Base-by-base conservation (phyloP, 2,888 invertebrate genomes). In the Drosophila tripunctata region DNA sequence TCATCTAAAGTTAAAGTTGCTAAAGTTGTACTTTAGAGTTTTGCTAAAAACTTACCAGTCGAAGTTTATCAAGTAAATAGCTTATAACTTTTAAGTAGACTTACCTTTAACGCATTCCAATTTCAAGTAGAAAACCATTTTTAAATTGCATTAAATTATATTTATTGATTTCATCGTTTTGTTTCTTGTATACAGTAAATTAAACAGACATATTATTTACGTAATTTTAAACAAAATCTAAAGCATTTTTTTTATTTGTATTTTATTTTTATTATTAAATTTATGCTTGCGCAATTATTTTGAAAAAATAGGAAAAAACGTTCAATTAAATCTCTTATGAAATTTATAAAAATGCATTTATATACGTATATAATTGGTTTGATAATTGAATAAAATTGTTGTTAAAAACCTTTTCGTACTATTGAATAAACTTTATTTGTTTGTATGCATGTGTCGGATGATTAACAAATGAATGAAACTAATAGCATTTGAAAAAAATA, bases 101-200 rank as follows among this genome's bases (percentile, higher is more conserved):
- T 2, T 7, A 12, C 22, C 0, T 40, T 14, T 12, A 10, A 0
- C 27, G 1, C 1, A 1, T 4, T 15, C 41, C 41, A 47, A 22
- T 12, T 10, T 10, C 0, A 12, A 31, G 1, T 31, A 17, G 24
- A 19, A 44, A 2, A 14, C 36, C 3, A 3, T 7, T 22, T 58
- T 73, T 72, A 63, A 83, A 79, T 85, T 84, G 81, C 81, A 82
- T 84, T 81, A 82, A 82, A 82, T 84, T 66, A 83, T 84, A 85
- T 84, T 84, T 84, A 84, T 84, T 84, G 83, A 67, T 75, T 79
- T 84, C 71, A 75, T 85, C 68, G 47, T 64, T 65, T 68, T 61
- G 47, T 62, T n/a, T n/a, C n/a, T n/a, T n/a, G 56, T 68, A 68
- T 71, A 73, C n/a, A n/a, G n/a, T 63, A 67, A 79, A 70, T 75